A percentile compares a stretch with the other conserved stretches of the same genome.
Conservation (phyloP, 2,113 vertebrate genomes). For the Todiramphus saurophagus region DNA sequence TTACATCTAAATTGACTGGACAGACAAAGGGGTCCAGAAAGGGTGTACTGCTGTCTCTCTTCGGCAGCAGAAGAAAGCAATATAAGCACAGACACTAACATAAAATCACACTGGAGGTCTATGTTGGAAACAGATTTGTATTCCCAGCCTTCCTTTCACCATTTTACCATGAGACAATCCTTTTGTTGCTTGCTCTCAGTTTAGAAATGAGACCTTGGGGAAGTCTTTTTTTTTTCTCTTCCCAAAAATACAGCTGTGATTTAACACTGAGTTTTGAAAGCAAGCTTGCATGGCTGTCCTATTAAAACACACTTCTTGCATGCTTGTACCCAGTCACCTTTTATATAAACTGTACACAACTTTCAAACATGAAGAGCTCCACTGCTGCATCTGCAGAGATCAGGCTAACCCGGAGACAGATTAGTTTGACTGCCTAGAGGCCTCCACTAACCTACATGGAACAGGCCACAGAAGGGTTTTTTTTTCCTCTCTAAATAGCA, state of each 20-base stretch:
- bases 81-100: background rate
- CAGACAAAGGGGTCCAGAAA: background rate
- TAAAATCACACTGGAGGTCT: background rate
- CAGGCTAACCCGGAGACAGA: background rate
- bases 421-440: conserved; percentile 27
- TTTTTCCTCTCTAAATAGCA: conserved; percentile 25
- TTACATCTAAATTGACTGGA: background rate
- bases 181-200: background rate
- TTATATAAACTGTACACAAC: background rate
- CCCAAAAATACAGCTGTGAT: background rate
- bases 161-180: background rate
- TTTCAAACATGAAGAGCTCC: background rate
- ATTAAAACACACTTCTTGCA: background rate
- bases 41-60: background rate
- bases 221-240: background rate
- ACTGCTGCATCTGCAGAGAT: background rate
- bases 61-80: background rate
- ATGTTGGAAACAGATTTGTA: background rate
- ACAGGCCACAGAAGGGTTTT: background rate
- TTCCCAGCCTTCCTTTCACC: background rate
- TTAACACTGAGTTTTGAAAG: background rate
- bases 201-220: background rate
- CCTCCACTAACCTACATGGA: background rate
- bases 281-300: background rate
- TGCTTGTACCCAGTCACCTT: background rate